A percentile compares a stretch with the other conserved stretches of the same genome.
Conservation (phyloP, 2,113 vertebrate species). For the Hirundichthys speculiger region DNA sequence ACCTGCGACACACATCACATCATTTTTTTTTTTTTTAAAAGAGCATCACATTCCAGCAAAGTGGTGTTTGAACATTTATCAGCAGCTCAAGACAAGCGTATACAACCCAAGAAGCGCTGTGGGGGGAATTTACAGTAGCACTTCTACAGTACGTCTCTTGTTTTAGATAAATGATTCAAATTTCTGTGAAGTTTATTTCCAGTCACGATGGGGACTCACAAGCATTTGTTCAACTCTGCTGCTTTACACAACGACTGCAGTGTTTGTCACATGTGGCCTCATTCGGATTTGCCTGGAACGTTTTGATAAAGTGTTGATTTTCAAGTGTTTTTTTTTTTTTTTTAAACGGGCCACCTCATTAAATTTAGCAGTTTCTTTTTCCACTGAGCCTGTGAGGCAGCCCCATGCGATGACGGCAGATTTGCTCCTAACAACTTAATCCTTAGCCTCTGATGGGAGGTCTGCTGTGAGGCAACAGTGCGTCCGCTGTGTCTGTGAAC, state of each 20-base stretch:
- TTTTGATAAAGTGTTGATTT: not conserved
- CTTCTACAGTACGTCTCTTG: not conserved
- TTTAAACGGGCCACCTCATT: not conserved
- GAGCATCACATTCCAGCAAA: not conserved
- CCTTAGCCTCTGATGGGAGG: slow-evolving; percentile 50
- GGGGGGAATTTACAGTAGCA: slow-evolving; percentile 1
- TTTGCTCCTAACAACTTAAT: slow-evolving; percentile 63
- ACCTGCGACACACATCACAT: not conserved
- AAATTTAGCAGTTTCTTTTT: not conserved
- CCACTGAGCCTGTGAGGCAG: slow-evolving; percentile 12
- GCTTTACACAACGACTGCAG: not conserved
- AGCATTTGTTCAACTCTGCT: not conserved
- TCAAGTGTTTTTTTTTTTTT: not conserved
- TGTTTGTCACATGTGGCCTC: not conserved
- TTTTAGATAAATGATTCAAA: slow-evolving; percentile 14
- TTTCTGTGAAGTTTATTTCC: not conserved
- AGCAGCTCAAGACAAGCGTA: not conserved
- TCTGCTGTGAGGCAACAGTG: slow-evolving; percentile 12
- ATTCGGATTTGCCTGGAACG: not conserved
- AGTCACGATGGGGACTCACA: not conserved
- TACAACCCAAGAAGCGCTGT: not conserved
- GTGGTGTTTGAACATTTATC: slow-evolving; percentile 11
- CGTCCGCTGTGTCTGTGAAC: slow-evolving; percentile 35
- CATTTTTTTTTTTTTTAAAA: no score
- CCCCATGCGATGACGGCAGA: slow-evolving; percentile 17